phyloP scores from a whole-genome alignment of 2,888 invertebrate species.

The Oegoconia quadripuncta region DNA sequence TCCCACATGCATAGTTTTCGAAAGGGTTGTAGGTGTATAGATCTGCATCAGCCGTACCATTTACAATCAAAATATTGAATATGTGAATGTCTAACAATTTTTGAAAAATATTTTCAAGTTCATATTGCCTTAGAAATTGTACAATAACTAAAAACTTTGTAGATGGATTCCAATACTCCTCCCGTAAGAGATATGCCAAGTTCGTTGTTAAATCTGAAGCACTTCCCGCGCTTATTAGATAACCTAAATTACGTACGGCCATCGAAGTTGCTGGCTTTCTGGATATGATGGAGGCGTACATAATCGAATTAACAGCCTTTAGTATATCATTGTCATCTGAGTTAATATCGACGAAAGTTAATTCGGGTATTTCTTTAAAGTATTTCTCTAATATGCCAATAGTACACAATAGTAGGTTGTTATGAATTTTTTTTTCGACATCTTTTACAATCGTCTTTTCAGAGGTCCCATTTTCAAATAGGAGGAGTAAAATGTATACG shows the following conservation, averaged over 20 bases:
- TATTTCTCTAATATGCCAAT: not conserved
- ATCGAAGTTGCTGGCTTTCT: slow-evolving; percentile 1
- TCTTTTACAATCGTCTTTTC: not conserved
- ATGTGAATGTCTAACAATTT: slow-evolving; percentile 33
- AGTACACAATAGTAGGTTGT: not conserved
- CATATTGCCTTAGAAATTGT: slow-evolving; percentile 16
- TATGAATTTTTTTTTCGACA: not conserved
- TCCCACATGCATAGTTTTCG: slow-evolving; percentile 52
- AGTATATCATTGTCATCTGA: slow-evolving; percentile 10
- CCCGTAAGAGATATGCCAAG: slow-evolving; percentile 25
- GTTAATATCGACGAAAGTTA: slow-evolving; percentile 20
- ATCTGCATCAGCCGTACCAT: slow-evolving; percentile 30
- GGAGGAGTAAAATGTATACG: not conserved
- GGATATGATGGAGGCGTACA: slow-evolving; percentile 6
- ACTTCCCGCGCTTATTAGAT: slow-evolving; percentile 30
- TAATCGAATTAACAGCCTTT: slow-evolving; percentile 8
- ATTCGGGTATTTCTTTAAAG: not conserved
- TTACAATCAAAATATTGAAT: slow-evolving; percentile 35
- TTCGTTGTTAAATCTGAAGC: slow-evolving; percentile 20
- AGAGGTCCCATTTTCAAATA: not conserved
- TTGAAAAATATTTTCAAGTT: slow-evolving; percentile 37
- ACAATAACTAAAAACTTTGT: slow-evolving; percentile 38
- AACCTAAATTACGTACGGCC: slow-evolving; percentile 20
- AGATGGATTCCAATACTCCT: slow-evolving; percentile 41
- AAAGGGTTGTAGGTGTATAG: slow-evolving; percentile 53